Evolutionary conservation across 35 echinoderm and acorn worm species (phyloP).

Genomic region (Ophioderma brevispina): DNA sequence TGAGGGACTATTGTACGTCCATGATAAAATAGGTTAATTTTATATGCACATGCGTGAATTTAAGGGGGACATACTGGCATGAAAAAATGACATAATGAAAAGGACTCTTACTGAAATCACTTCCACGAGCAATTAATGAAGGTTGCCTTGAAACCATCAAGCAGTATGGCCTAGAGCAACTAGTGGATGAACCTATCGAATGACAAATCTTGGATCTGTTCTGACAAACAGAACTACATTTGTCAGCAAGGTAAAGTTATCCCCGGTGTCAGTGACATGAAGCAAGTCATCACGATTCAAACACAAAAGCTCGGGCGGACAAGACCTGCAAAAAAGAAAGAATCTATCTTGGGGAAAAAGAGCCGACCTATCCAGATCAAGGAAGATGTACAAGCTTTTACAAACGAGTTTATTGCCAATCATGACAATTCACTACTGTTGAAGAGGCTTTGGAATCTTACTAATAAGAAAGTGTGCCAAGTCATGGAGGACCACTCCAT

Average conservation of each 20-base stretch:
- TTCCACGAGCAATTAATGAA: slow-evolving; percentile 50
- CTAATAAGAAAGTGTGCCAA: background rate
- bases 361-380: background rate
- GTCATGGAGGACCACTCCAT: slow-evolving; percentile 8
- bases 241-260: background rate
- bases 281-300: background rate
- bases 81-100: too few relatives aligned
- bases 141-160: slow-evolving; percentile 14
- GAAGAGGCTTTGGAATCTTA: background rate
- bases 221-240: slow-evolving; percentile 19
- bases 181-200: slow-evolving; percentile 33
- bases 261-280: slow-evolving; percentile 16
- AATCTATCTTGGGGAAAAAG: slow-evolving; percentile 3
- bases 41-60: too few relatives aligned
- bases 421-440: background rate
- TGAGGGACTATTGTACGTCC: too few relatives aligned
- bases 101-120: too few relatives aligned
- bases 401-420: background rate
- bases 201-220: slow-evolving; percentile 40
- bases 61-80: too few relatives aligned
- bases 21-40: too few relatives aligned
- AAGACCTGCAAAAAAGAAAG: slow-evolving; percentile 9
- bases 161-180: slow-evolving; percentile 22
- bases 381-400: background rate
- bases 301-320: background rate